These are phyloP conservation scores for Ptilorrhoa leucosticta DNA, from an alignment of 2,113 vertebrate species.

Conservation along the genomic window DNA sequence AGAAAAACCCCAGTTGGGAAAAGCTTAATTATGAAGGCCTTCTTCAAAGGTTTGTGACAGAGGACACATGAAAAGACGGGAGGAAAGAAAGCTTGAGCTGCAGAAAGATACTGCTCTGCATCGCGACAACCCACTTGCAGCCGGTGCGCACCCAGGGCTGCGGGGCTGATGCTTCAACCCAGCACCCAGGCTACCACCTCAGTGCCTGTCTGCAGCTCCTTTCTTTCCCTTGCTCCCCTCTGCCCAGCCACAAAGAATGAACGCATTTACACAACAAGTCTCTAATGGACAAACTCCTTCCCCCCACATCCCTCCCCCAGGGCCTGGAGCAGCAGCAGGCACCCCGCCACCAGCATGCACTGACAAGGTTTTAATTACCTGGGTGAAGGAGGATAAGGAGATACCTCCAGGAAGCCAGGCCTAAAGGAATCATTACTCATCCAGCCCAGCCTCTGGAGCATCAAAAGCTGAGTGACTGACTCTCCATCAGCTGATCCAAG, in stretches of 20 bases:
- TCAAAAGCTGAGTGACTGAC: neutral
- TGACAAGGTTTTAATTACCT: neutral
- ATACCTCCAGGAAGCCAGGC: neutral
- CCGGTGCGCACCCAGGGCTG: neutral
- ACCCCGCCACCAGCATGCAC: neutral
- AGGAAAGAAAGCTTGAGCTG: neutral
- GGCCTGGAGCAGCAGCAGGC: neutral
- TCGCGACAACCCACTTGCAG: rapidly evolving
- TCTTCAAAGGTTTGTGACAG: neutral
- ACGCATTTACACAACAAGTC: neutral
- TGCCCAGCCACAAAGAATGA: neutral
- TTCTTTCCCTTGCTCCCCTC: neutral
- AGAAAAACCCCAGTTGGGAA: neutral
- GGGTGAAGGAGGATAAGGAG: neutral
- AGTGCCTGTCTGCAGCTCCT: rapidly evolving
- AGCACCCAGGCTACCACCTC: neutral
- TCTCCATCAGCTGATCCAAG: neutral
- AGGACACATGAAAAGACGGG: neutral
- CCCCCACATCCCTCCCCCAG: neutral
- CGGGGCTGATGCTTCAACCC: neutral
- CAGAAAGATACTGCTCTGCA: neutral
- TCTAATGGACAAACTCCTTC: neutral
- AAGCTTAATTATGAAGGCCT: neutral
- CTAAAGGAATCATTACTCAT: neutral
- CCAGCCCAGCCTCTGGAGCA: neutral